Conservation (phyloP, 2,797 vertebrate genomes). For the Anabacerthia variegaticeps region DNA sequence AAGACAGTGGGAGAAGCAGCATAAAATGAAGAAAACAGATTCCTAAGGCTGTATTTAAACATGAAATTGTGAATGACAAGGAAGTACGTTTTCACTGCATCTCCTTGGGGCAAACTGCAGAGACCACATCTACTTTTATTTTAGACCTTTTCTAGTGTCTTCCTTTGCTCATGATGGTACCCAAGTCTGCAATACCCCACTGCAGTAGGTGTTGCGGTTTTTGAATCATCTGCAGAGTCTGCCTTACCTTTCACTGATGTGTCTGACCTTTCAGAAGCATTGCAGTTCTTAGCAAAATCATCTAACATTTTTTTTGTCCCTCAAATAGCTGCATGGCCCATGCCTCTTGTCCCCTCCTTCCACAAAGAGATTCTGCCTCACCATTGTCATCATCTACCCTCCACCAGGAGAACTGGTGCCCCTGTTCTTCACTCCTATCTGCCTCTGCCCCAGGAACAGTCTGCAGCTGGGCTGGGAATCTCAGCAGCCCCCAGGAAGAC, state of each 20-base stretch:
- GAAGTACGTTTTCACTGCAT: neutral
- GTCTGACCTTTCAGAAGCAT: neutral
- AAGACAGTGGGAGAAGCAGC: neutral
- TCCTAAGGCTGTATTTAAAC: neutral
- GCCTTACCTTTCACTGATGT: neutral
- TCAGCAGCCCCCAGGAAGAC: neutral
- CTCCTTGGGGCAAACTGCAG: neutral
- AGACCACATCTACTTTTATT: neutral
- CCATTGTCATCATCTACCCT: neutral
- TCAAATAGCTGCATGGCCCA: neutral
- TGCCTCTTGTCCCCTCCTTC: neutral
- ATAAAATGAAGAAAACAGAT: neutral
- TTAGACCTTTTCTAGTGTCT: neutral
- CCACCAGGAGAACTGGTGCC: neutral
- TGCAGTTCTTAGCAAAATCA: neutral
- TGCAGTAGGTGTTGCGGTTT: neutral
- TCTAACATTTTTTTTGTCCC: neutral
- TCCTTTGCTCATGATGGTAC: neutral
- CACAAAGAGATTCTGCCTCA: neutral
- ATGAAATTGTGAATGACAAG: neutral
- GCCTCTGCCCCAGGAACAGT: neutral
- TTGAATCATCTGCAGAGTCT: neutral
- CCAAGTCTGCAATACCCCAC: neutral
- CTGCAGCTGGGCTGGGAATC: neutral
- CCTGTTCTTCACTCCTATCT: no score